Base-by-base conservation (phyloP, 2,797 vertebrate species). In the Alcedo quadribrachys region DNA sequence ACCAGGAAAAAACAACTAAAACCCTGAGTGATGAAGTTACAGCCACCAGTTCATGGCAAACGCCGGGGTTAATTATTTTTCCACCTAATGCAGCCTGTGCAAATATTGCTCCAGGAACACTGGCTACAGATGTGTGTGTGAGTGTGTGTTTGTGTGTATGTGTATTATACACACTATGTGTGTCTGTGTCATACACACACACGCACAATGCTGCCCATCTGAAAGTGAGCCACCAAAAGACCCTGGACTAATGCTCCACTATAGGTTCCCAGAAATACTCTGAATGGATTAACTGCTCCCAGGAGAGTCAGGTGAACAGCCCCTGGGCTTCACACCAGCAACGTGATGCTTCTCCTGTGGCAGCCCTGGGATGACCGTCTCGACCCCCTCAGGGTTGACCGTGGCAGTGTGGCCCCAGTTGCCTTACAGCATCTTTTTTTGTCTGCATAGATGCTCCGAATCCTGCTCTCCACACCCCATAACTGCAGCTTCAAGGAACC, bases 111-210 rank as follows among this genome's bases (percentile, higher is more conserved):
- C 33, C 32, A 68, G 71, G 70, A 81, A 78, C 8, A 33, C 11
- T 8, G 4, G 6, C 37, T 3, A 53, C 10, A 8, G 43, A 60
- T 2, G 14, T 12, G 14, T 5, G 2, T 19, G 2, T 12, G 11
- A 11, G 1, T 12, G 35, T 35, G 10, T 2, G 17, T 12, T 12
- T 5, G 2, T 19, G 2, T 12, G 9, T 15, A 1, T 22, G 15
- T 15, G 32, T 3, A 53, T 46, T 22, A 46, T 22, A 46, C 21
- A 35, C 11, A 37, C 20, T 37, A 37, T 37, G 37, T 37, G 37
- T 37, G 37, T 37, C 37, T 37, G 37, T 37, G 37, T 37, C 37
- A 37, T 37, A 40, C 4, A 58, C 4, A 8, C 4, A 35, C 7
- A 58, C 16, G 8, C 51, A 54, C 6, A 58, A 20, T 45, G 43